Conservation (phyloP, 2,797 vertebrate genomes). For the Micropoecilia bifurca region DNA sequence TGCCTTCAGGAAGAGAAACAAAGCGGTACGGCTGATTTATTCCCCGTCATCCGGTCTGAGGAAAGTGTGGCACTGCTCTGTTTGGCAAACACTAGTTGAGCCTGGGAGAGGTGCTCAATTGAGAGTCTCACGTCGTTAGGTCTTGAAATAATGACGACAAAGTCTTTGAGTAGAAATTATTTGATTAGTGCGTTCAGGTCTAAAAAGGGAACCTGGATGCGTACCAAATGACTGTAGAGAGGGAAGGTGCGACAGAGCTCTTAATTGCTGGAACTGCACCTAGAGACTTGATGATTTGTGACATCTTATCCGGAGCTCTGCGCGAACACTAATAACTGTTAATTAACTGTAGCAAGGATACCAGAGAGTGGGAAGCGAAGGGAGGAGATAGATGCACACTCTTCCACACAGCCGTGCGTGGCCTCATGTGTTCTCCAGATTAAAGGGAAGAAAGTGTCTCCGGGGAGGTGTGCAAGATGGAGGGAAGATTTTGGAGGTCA, state of each 20-base stretch:
- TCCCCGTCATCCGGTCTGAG: conserved; percentile 80
- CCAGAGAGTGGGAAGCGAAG: conserved; percentile 69
- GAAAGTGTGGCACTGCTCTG: conserved; percentile 69
- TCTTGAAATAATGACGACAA: conserved; percentile 92
- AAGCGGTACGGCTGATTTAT: conserved; percentile 82
- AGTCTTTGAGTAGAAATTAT: conserved; percentile 94
- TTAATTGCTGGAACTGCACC: conserved; percentile 97
- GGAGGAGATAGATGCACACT: conserved; percentile 35
- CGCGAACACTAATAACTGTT: conserved; percentile 98
- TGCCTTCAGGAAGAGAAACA: conserved; percentile 7
- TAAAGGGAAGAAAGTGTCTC: conserved; percentile 82
- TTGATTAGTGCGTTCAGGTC: conserved; percentile 98
- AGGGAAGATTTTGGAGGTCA: conserved; percentile 70
- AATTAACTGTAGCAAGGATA: conserved; percentile 98
- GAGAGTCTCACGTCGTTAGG: conserved; percentile 88
- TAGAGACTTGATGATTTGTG: conserved; percentile 98
- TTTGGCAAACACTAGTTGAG: conserved; percentile 74
- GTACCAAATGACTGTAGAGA: conserved; percentile 90
- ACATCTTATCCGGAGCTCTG: conserved; percentile 93
- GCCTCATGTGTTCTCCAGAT: conserved; percentile 88
- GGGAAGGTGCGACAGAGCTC: conserved; percentile 92
- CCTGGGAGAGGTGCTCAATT: conserved; percentile 61
- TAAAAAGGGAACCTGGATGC: conserved; percentile 94
- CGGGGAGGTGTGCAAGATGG: conserved; percentile 60
- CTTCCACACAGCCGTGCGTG: conserved; percentile 22